These are phyloP conservation scores for Plodia interpunctella DNA, from an alignment of 1,140 invertebrate genomes.

Conservation along the genomic window DNA sequence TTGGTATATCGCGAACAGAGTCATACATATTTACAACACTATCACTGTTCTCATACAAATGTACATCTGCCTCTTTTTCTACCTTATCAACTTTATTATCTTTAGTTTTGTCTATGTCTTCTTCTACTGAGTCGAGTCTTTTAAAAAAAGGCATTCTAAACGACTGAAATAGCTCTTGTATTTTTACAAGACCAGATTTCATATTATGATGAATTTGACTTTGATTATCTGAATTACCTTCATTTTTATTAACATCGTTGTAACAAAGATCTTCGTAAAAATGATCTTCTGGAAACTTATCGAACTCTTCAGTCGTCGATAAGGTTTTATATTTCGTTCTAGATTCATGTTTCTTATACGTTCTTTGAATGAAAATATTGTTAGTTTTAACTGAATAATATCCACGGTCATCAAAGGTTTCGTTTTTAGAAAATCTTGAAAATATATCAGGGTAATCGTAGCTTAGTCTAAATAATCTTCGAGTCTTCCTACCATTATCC, in stretches of 20 bases:
- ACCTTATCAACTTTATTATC: constrained; percentile 7
- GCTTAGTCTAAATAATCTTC: constrained; percentile 55
- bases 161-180: constrained; percentile 59
- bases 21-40: constrained; percentile 54
- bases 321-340: constrained; percentile 58
- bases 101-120: constrained; percentile 25
- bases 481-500: constrained; percentile 53
- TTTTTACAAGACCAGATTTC: constrained; percentile 56
- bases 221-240: constrained; percentile 21
- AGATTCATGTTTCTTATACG: constrained; percentile 39
- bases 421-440: constrained; percentile 42
- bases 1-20: constrained; percentile 40
- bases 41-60: constrained; percentile 61
- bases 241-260: constrained; percentile 39
- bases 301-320: constrained; percentile 39
- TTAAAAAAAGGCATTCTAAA: constrained; percentile 62
- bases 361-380: constrained; percentile 39
- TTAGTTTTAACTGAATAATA: constrained; percentile 62
- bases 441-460: constrained; percentile 60
- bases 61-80: constrained; percentile 28
- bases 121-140: constrained; percentile 32
- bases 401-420: constrained; percentile 48
- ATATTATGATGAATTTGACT: constrained; percentile 17
- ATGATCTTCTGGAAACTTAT: constrained; percentile 54
- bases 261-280: constrained; percentile 68